Conservation (phyloP, 1,140 invertebrate genomes). For the Bradynema listronoti region DNA sequence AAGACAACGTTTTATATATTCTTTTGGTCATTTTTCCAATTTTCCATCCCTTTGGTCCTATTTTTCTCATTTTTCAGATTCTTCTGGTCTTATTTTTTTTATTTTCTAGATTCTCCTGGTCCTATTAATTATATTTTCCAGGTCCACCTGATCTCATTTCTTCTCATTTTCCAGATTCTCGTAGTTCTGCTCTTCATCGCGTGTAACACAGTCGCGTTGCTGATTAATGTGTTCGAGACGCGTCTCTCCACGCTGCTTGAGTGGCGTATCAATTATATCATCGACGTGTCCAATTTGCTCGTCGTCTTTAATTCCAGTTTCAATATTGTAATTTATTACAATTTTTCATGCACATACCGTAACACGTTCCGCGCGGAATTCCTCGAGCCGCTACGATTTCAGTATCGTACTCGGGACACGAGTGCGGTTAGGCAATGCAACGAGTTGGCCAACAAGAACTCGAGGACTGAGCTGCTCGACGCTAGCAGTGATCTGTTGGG, state of each 20-base stretch:
- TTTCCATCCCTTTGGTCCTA: too few relatives aligned
- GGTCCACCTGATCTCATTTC: neutral
- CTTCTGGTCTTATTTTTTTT: neutral
- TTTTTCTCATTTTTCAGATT: too few relatives aligned
- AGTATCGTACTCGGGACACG: too few relatives aligned
- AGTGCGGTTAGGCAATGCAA: too few relatives aligned
- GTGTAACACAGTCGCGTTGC: constrained; percentile 50
- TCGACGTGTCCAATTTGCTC: constrained; percentile 52
- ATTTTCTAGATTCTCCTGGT: neutral
- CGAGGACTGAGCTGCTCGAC: too few relatives aligned
- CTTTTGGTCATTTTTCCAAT: too few relatives aligned
- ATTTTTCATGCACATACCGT: constrained; percentile 38
- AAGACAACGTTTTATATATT: too few relatives aligned
- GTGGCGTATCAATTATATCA: constrained; percentile 52
- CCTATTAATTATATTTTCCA: neutral
- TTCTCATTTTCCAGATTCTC: constrained; percentile 46
- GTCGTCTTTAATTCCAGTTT: constrained; percentile 57
- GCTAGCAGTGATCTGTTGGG: too few relatives aligned
- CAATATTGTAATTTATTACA: constrained; percentile 47
- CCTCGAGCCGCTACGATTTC: too few relatives aligned
- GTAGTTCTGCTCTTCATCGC: constrained; percentile 54
- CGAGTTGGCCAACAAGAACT: too few relatives aligned
- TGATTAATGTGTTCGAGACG: constrained; percentile 52
- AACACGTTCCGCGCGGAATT: constrained; percentile 35
- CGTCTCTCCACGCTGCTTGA: constrained; percentile 35